Conservation (phyloP, 2,888 invertebrate genomes). For the Seladonia tumulorum region DNA sequence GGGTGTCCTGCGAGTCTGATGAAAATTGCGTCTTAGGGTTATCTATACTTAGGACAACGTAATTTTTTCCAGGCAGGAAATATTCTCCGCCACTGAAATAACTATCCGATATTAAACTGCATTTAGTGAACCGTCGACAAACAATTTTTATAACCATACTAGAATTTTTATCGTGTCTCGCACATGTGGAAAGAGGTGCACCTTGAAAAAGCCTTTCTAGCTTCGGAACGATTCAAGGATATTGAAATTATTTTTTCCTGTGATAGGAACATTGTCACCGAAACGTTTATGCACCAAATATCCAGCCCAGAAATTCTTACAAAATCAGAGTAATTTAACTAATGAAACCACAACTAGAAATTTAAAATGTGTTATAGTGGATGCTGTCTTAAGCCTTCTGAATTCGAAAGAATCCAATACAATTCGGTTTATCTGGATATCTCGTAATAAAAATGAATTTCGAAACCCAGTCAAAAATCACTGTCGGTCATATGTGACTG, state of each 20-base stretch:
- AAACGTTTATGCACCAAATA: neutral
- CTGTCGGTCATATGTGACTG: no score
- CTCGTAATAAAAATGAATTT: no score
- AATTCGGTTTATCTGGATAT: no score
- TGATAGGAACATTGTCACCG: neutral
- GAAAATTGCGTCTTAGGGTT: conserved; percentile 19
- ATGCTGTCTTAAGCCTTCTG: no score
- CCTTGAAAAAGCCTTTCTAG: neutral
- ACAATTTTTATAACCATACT: neutral
- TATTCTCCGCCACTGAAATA: neutral
- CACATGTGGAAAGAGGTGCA: neutral
- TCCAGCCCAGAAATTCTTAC: no score
- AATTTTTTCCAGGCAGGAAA: neutral
- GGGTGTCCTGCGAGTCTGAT: conserved; percentile 22
- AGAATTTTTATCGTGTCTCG: neutral
- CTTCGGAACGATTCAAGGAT: neutral
- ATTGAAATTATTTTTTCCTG: neutral
- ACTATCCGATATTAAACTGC: neutral
- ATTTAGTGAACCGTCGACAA: neutral
- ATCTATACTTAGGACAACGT: neutral
- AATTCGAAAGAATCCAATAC: no score
- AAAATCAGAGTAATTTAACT: no score
- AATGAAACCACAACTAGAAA: no score
- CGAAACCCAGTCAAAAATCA: no score
- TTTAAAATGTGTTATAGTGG: no score